phyloP scores from a whole-genome alignment of 2,888 invertebrate species.

The Cantharis nigra region DNA sequence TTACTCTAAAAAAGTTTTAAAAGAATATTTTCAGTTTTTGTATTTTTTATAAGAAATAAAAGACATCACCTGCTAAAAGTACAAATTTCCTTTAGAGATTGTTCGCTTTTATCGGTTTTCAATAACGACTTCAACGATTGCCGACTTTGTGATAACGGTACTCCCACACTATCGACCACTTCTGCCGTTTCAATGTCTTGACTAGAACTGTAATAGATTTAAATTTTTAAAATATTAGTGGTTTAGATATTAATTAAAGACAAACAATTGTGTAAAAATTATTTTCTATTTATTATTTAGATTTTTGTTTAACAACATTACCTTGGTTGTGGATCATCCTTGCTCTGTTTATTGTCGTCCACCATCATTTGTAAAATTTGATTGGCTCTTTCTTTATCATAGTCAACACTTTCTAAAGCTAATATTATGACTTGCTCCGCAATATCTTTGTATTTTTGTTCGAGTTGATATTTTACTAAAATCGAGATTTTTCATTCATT shows the following conservation, averaged over 20 bases:
- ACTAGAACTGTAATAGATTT: background rate
- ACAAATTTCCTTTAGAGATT: slow-evolving; percentile 36
- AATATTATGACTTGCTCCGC: slow-evolving; percentile 81
- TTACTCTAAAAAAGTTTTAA: slow-evolving; percentile 37
- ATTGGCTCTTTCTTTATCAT: slow-evolving; percentile 79
- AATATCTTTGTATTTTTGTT: slow-evolving; percentile 73
- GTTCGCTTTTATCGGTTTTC: slow-evolving; percentile 47
- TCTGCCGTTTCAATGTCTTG: background rate
- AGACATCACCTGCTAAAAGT: slow-evolving; percentile 41
- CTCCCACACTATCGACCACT: background rate
- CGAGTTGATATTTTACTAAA: slow-evolving; percentile 72
- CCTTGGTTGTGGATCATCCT: background rate
- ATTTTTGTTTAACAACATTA: background rate
- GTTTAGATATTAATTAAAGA: too few species aligned
- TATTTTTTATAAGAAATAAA: background rate
- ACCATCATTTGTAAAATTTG: slow-evolving; percentile 77
- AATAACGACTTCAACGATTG: slow-evolving; percentile 52
- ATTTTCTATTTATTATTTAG: too few species aligned
- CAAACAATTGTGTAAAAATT: too few species aligned
- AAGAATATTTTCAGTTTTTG: background rate
- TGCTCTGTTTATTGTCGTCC: slow-evolving; percentile 62
- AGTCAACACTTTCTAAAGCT: slow-evolving; percentile 87
- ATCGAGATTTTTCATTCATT: background rate
- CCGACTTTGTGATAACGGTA: slow-evolving; percentile 51
- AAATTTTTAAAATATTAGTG: background rate